Percentiles rank a stretch among this genome's conserved stretches.
These are phyloP conservation scores for Sicus ferrugineus DNA, from an alignment of 2,888 invertebrate genomes.

Conservation along the genomic window DNA sequence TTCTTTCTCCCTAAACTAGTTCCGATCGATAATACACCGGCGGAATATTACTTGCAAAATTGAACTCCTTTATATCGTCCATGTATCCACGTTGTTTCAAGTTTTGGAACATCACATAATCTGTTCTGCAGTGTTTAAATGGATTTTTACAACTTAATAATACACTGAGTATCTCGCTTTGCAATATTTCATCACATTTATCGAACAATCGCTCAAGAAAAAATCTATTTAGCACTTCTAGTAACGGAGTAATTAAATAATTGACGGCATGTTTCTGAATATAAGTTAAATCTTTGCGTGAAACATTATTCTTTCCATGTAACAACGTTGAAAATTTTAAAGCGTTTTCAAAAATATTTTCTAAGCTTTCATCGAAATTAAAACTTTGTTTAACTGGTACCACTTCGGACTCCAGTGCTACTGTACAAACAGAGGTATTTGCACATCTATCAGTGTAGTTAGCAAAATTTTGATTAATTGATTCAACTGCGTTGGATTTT, in stretches of 20 bases:
- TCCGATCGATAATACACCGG: neutral
- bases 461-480: neutral
- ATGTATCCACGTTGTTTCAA: neutral
- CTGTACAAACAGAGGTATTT: neutral
- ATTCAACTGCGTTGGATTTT: no score
- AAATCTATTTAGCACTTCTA: conserved; percentile 1
- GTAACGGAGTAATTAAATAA: conserved; percentile 3
- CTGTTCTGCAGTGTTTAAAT: conserved; percentile 6
- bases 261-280: neutral
- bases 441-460: neutral
- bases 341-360: conserved; percentile 9
- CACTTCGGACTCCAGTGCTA: neutral
- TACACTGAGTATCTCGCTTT: neutral
- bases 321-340: conserved; percentile 7
- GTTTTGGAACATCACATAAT: neutral
- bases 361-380: conserved; percentile 6
- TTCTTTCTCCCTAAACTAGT: neutral
- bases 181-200: neutral
- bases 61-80: neutral
- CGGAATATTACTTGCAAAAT: neutral
- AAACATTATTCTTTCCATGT: conserved; percentile 2
- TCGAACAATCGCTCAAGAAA: neutral
- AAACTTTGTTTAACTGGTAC: neutral
- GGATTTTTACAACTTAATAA: neutral
- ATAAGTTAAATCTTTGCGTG: conserved; percentile 4